A percentile compares a stretch with the other conserved stretches of the same genome.
These are phyloP conservation scores for Numenius arquata DNA, from an alignment of 2,113 vertebrate genomes.

Conservation along the genomic window DNA sequence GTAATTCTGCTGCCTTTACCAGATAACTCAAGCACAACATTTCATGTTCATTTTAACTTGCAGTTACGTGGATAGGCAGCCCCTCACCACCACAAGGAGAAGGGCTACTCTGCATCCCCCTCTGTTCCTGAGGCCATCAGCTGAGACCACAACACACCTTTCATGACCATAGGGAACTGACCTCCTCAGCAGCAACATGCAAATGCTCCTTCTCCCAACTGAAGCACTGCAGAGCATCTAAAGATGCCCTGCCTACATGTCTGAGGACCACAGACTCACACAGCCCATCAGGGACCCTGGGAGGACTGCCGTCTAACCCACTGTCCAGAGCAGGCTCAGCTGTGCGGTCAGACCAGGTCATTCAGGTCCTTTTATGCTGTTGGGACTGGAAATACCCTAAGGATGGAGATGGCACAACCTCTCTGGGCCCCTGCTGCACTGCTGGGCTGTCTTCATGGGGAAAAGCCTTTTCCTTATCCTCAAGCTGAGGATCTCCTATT, in stretches of 20 bases:
- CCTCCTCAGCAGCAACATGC: background rate
- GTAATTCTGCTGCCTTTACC: background rate
- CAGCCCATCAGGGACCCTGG: background rate
- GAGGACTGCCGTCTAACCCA: background rate
- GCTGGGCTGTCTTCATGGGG: background rate
- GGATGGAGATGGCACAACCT: background rate
- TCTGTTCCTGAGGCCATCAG: background rate
- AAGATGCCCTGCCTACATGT: background rate
- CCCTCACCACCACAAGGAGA: background rate
- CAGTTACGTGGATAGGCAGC: background rate
- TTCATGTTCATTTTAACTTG: background rate
- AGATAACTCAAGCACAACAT: background rate
- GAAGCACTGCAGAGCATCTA: background rate
- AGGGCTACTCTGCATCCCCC: background rate
- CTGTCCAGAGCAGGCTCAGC: background rate
- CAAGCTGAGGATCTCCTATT: background rate
- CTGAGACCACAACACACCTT: background rate
- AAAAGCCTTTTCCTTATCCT: background rate
- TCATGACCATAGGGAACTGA: background rate
- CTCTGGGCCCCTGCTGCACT: background rate
- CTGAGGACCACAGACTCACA: background rate
- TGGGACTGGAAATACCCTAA: background rate
- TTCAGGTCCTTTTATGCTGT: background rate
- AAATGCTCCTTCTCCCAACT: rapidly evolving
- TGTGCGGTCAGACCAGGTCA: rapidly evolving